Conservation (phyloP, 2,113 vertebrate species). For the Austrofundulus limnaeus region DNA sequence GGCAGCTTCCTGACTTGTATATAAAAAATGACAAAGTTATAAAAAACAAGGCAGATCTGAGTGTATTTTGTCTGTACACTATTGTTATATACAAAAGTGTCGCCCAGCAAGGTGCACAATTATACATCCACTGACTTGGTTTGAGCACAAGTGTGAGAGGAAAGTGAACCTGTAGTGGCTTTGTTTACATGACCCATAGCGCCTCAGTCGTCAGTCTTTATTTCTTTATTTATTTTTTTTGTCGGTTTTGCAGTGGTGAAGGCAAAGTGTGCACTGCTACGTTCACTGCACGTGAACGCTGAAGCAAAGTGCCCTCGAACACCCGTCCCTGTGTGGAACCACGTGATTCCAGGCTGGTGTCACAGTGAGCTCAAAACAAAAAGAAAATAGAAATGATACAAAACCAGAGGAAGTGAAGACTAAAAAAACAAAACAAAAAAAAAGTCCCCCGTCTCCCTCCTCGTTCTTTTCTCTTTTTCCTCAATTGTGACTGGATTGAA, state of each 20-base stretch:
- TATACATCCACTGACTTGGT: constrained; percentile 86
- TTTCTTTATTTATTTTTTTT: not conserved
- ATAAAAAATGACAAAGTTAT: constrained; percentile 84
- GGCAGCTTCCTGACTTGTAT: constrained; percentile 87
- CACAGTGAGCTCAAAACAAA: constrained; percentile 75
- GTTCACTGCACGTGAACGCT: constrained; percentile 56
- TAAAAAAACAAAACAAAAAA: constrained; percentile 21
- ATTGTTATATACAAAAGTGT: constrained; percentile 96
- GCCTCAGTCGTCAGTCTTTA: constrained; percentile 59
- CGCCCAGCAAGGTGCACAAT: constrained; percentile 86
- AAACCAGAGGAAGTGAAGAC: constrained; percentile 56
- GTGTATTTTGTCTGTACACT: constrained; percentile 80
- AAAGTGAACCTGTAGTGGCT: constrained; percentile 71
- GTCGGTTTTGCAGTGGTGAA: constrained; percentile 73
- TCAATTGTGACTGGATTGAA: constrained; percentile 85
- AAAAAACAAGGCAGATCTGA: constrained; percentile 92
- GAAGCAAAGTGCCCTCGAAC: constrained; percentile 73
- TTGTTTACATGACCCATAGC: constrained; percentile 55
- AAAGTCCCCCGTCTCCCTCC: constrained; percentile 39
- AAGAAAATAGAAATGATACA: constrained; percentile 62
- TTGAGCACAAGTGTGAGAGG: constrained; percentile 90
- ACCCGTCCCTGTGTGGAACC: constrained; percentile 62
- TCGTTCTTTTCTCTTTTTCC: constrained; percentile 61
- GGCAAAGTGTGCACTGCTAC: constrained; percentile 70
- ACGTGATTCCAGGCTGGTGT: constrained; percentile 71